Conservation (phyloP, 2,888 invertebrate genomes). For the Sarcophaga rosellei region DNA sequence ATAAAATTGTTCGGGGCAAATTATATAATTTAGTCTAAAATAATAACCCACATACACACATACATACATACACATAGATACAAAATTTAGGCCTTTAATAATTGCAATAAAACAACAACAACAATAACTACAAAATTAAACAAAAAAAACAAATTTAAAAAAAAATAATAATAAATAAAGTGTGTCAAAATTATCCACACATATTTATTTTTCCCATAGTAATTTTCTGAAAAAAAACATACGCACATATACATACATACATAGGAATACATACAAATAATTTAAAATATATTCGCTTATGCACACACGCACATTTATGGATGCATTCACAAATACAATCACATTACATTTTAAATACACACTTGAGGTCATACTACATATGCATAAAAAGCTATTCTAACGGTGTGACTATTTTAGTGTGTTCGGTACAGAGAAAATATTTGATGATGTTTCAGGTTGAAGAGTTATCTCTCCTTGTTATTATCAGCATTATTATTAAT, state of each 20-base stretch:
- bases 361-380: constrained; percentile 44
- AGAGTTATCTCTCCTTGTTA: too few relatives aligned
- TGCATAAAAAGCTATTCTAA: background rate
- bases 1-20: constrained; percentile 48
- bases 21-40: constrained; percentile 59
- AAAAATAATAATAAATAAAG: constrained; percentile 35
- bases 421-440: too few relatives aligned
- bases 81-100: constrained; percentile 48
- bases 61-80: background rate
- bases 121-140: background rate
- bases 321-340: constrained; percentile 3
- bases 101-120: constrained; percentile 45
- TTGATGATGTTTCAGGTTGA: too few relatives aligned
- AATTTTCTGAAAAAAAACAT: constrained; percentile 33
- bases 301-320: background rate
- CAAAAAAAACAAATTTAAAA: background rate
- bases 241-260: constrained; percentile 12
- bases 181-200: constrained; percentile 50
- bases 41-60: constrained; percentile 63
- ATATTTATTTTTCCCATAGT: constrained; percentile 56
- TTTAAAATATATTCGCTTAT: constrained; percentile 15
- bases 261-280: constrained; percentile 24
- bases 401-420: too few relatives aligned
- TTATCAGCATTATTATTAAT: too few relatives aligned
- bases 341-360: constrained; percentile 19